These are phyloP conservation scores for Acrossocheilus fasciatus DNA, from an alignment of 2,797 vertebrate genomes.

Conservation along the genomic window DNA sequence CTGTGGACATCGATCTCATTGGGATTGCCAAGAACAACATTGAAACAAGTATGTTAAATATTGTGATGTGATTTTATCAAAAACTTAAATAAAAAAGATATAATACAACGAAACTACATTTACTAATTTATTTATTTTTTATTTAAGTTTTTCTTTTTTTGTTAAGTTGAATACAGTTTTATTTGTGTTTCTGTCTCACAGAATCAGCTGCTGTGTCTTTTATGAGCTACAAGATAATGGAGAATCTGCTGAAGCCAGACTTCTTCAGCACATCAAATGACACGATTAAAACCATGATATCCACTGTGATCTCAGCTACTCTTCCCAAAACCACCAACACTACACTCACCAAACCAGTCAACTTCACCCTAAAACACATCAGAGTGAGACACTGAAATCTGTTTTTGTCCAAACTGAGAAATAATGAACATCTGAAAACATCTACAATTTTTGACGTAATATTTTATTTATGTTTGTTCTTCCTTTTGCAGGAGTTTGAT, in stretches of 20 bases:
- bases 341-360: background rate
- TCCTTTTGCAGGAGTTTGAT: too few relatives aligned
- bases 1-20: slow-evolving; percentile 39
- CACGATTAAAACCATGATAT: too few relatives aligned
- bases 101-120: too few relatives aligned
- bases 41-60: background rate
- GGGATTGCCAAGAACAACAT: slow-evolving; percentile 25
- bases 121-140: background rate
- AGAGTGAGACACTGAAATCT: too few relatives aligned
- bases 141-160: background rate
- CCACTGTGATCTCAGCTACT: too few relatives aligned
- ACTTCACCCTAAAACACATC: slow-evolving; percentile 15
- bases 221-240: slow-evolving; percentile 22
- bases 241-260: slow-evolving; percentile 20
- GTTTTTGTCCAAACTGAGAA: background rate
- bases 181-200: background rate
- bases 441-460: too few relatives aligned
- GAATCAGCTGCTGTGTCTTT: slow-evolving; percentile 42
- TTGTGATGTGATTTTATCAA: background rate
- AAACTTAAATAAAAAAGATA: background rate
- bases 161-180: background rate
- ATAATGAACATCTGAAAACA: background rate
- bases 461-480: too few relatives aligned
- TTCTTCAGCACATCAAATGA: too few relatives aligned
- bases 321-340: too few relatives aligned